Base-by-base conservation (phyloP, 2,888 invertebrate species). In the Rhabditoides inermis region DNA sequence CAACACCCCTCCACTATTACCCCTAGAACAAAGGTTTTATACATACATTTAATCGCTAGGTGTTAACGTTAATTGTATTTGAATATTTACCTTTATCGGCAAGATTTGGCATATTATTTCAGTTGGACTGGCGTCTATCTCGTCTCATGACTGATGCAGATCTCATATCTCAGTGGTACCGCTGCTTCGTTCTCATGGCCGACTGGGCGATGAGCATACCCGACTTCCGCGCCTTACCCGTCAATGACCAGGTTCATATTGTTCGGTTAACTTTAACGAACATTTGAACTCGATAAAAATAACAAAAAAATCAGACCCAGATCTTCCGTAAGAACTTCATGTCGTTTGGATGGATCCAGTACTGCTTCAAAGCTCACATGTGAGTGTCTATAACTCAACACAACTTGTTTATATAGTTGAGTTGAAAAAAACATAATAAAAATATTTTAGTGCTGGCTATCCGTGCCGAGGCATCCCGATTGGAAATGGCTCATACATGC, bases 301-400 rank as follows among this genome's bases (percentile, higher is more conserved):
- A 2, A 6, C 23, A 23, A 25, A n/a, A 18, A 6, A 56, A 54
- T 45, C 55, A 68, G 59, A 66, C 66, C 27, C 51, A 58, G 2
- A 61, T 68, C 7, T 68, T 68, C 61, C 66, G 66, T 44, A 63
- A 68, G 40, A 68, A 68, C 49, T 68, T 66, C 50, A 66, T 65
- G 66, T 61, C 63, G 22, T 68, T 68, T 51, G 68, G 66, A 28
- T 68, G 68, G 68, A 60, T 68, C 18, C 66, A 63, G 20, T 65
- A 61, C 37, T 61, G 63, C 23, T 68, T 62, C 53, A 61, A 66
- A n/a, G n/a, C n/a, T n/a, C 20, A 36, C 45, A n/a, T 1, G 50
- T 50, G 42, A 20, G 36, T 12, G 25, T 10, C 7, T 15, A 15
- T 32, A 10, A 32, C 32, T 32, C 10, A 32, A 10, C 32, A 32